phyloP scores from a whole-genome alignment of 2,797 vertebrate genomes.

The Malacoraja senta region DNA sequence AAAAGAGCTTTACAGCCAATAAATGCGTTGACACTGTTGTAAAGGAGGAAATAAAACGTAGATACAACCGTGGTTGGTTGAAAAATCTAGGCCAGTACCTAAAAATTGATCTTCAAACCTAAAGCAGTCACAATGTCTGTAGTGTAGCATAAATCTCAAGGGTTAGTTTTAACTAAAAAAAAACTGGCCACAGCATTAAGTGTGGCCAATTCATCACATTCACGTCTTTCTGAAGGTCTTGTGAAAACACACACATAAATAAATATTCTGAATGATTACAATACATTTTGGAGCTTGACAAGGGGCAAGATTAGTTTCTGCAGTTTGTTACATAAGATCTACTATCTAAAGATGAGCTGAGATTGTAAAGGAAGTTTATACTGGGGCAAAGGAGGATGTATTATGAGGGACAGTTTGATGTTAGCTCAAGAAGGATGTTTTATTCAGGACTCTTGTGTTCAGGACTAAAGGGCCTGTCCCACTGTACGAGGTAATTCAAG shows the following conservation, averaged over 20 bases:
- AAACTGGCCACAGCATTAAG: not conserved
- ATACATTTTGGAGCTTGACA: not conserved
- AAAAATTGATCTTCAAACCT: not conserved
- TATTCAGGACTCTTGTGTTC: not conserved
- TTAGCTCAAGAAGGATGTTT: not conserved
- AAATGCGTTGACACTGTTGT: not conserved
- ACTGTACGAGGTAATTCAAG: too few relatives aligned
- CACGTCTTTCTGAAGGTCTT: not conserved
- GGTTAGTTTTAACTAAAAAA: not conserved
- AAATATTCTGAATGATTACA: not conserved
- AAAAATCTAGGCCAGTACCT: not conserved
- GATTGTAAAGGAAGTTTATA: not conserved
- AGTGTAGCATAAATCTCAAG: not conserved
- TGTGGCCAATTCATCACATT: not conserved
- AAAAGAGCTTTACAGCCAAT: not conserved
- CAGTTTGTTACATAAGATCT: not conserved
- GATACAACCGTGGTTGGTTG: too few relatives aligned
- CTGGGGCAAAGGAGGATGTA: not conserved
- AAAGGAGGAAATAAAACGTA: not conserved
- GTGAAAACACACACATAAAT: not conserved
- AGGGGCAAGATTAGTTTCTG: not conserved
- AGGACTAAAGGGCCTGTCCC: too few relatives aligned
- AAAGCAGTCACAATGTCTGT: not conserved
- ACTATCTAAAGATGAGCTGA: too few relatives aligned
- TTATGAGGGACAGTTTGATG: not conserved